phyloP scores from a whole-genome alignment of 2,888 invertebrate species.

The Rhagophthalmus giganteus region DNA sequence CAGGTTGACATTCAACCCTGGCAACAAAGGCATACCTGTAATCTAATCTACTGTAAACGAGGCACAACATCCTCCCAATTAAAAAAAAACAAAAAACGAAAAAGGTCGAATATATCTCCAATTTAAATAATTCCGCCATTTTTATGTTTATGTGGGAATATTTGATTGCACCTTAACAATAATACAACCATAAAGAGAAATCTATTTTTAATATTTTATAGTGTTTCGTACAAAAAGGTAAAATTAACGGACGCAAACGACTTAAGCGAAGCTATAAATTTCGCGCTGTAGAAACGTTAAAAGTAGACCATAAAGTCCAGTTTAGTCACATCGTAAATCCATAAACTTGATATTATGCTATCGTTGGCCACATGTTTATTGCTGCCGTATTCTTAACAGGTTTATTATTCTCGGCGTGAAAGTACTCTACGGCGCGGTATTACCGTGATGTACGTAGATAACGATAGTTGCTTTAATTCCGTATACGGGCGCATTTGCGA shows the following conservation, averaged over 20 bases:
- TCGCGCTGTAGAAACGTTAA: slow-evolving; percentile 21
- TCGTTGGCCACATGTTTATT: slow-evolving; percentile 27
- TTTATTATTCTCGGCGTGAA: slow-evolving; percentile 23
- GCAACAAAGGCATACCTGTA: slow-evolving; percentile 18
- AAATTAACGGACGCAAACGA: slow-evolving; percentile 13
- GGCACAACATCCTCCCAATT: slow-evolving; percentile 10
- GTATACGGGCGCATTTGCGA: no score
- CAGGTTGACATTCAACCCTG: slow-evolving; percentile 50
- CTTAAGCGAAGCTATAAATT: slow-evolving; percentile 21
- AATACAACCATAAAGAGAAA: slow-evolving; percentile 17
- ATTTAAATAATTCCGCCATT: slow-evolving; percentile 10
- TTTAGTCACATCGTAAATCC: slow-evolving; percentile 29
- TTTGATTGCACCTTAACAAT: slow-evolving; percentile 1
- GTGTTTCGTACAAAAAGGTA: slow-evolving; percentile 8
- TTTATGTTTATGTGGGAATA: slow-evolving; percentile 5
- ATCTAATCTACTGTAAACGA: slow-evolving; percentile 21
- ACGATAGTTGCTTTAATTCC: no score
- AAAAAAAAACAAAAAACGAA: slow-evolving; percentile 1
- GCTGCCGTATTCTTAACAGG: slow-evolving; percentile 24
- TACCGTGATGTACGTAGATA: no score
- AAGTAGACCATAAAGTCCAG: slow-evolving; percentile 26
- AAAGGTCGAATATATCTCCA: neutral
- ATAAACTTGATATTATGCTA: slow-evolving; percentile 28
- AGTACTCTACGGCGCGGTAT: no score
- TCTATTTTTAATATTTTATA: slow-evolving; percentile 8